Conservation (phyloP, 2,113 vertebrate species). For the Struthio camelus region DNA sequence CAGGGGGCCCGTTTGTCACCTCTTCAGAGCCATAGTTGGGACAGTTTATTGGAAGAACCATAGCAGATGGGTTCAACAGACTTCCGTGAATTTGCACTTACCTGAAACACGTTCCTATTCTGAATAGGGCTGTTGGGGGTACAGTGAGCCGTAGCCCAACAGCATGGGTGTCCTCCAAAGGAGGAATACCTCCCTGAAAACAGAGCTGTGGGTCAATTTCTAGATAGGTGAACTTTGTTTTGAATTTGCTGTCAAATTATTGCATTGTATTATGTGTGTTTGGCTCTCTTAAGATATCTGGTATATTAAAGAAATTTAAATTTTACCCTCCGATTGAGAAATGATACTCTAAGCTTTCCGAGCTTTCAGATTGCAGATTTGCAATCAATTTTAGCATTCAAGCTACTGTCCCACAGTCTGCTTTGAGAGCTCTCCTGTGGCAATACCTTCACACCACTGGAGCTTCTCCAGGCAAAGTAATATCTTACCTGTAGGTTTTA, state of each 20-base stretch:
- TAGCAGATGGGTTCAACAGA: accelerated
- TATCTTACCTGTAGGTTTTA: neutral
- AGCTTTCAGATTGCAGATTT: neutral
- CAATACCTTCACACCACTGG: neutral
- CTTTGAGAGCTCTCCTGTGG: neutral
- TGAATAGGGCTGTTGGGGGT: neutral
- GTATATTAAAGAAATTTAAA: neutral
- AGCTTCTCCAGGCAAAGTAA: neutral
- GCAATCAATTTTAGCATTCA: neutral
- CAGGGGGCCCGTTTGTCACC: neutral
- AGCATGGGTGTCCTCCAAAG: neutral
- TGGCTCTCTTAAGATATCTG: neutral
- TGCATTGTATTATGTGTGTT: accelerated
- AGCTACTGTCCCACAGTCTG: neutral
- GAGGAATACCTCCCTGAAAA: neutral
- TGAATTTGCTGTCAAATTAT: neutral
- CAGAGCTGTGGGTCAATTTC: neutral
- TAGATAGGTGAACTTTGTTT: neutral
- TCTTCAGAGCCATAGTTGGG: accelerated
- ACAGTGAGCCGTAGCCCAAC: neutral
- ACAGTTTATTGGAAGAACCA: too few species aligned
- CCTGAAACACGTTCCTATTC: neutral
- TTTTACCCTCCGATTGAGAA: neutral
- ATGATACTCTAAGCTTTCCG: neutral
- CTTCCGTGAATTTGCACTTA: neutral